Evolutionary conservation across 2,113 vertebrate genomes (phyloP).

Genomic region (Gopherus flavomarginatus): DNA sequence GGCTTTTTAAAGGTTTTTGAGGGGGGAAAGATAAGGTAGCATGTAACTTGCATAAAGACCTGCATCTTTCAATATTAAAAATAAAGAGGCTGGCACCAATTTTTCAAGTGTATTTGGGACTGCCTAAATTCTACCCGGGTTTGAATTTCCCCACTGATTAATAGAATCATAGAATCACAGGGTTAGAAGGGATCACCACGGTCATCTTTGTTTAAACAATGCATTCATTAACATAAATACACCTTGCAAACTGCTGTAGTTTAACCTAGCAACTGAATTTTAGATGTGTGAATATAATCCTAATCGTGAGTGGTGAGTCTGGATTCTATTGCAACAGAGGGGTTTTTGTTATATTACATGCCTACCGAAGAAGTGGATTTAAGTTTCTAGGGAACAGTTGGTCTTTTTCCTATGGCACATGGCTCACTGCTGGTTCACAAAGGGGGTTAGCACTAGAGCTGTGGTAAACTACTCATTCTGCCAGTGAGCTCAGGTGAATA

Average conservation of each 20-base stretch:
- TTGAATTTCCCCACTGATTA: not conserved
- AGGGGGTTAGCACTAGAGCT: constrained; percentile 61
- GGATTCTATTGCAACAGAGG: constrained; percentile 50
- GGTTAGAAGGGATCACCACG: not conserved
- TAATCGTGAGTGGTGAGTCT: constrained; percentile 52
- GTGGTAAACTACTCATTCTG: constrained; percentile 52
- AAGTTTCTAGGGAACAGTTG: constrained; percentile 68
- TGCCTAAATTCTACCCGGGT: not conserved
- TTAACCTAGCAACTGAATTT: constrained; percentile 61
- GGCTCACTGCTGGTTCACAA: constrained; percentile 70
- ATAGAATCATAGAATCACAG: not conserved
- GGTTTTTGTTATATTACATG: constrained; percentile 64
- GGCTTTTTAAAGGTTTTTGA: constrained; percentile 62
- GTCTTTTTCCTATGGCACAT: constrained; percentile 66
- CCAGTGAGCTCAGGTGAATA: constrained; percentile 71
- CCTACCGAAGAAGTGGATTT: constrained; percentile 66
- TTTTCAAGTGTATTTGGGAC: not conserved
- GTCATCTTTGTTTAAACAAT: constrained; percentile 21
- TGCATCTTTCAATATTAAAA: not conserved
- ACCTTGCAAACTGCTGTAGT: constrained; percentile 26
- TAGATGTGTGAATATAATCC: constrained; percentile 34
- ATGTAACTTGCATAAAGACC: not conserved
- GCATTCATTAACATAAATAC: not conserved
- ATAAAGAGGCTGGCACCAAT: not conserved
- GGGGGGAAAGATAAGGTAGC: constrained; percentile 25